Evolutionary conservation across 1,140 invertebrate species (phyloP).

Genomic region (Saccostrea cuccullata): DNA sequence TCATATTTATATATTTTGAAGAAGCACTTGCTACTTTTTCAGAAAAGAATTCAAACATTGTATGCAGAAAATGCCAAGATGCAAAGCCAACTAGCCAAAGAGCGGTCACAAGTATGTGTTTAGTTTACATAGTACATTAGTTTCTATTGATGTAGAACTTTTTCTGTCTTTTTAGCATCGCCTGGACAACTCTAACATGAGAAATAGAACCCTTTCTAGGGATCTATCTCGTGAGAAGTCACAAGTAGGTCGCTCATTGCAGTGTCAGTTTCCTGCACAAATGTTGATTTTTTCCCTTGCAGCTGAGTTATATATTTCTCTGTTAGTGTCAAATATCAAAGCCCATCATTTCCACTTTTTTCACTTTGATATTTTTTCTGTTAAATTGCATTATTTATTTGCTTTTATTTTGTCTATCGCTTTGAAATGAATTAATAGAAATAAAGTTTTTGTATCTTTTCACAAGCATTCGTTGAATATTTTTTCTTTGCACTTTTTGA

Average conservation of each 20-base stretch:
- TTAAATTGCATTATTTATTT: too few species aligned
- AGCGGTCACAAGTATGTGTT: conserved; percentile 31
- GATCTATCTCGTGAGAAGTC: conserved; percentile 63
- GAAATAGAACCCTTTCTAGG: conserved; percentile 63
- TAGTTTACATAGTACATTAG: background rate
- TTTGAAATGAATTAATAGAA: too few species aligned
- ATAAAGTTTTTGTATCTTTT: too few species aligned
- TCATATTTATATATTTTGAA: background rate
- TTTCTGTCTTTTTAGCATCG: conserved; percentile 57
- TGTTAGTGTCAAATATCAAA: background rate
- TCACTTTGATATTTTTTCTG: background rate
- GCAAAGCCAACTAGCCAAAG: background rate
- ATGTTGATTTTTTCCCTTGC: background rate
- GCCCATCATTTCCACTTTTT: background rate
- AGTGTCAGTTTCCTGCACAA: background rate
- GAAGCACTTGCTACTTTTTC: background rate
- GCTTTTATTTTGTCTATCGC: too few species aligned
- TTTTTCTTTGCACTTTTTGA: too few species aligned
- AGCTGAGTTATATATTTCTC: background rate
- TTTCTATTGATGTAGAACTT: background rate
- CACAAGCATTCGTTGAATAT: too few species aligned
- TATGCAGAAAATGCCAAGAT: conserved; percentile 24
- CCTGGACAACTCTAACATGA: conserved; percentile 64
- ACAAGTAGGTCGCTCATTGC: conserved; percentile 51
- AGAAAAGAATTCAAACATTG: conserved; percentile 7